Evolutionary conservation across 2,113 vertebrate species (phyloP).

Genomic region (Reinhardtius hippoglossoides): DNA sequence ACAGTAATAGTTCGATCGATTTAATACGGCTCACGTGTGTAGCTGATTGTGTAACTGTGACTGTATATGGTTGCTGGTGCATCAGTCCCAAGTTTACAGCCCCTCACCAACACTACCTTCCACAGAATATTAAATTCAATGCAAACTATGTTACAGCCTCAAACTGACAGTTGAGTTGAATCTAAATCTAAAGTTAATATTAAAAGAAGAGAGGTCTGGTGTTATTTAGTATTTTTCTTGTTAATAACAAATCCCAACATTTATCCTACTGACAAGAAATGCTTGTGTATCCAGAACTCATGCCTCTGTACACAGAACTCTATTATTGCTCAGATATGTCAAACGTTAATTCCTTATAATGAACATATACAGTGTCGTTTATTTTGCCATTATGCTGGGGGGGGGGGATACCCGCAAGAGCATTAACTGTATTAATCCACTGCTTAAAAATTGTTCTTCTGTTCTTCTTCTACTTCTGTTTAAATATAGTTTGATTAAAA

Average conservation of each 20-base stretch:
- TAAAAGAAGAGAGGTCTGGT: too few species aligned
- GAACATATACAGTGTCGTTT: background rate
- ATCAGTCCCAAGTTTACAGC: background rate
- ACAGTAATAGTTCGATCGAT: background rate
- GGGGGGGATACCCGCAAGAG: background rate
- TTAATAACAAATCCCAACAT: too few species aligned
- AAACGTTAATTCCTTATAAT: background rate
- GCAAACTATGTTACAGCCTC: background rate
- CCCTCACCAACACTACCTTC: background rate
- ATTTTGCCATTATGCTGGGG: background rate
- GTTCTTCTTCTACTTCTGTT: background rate
- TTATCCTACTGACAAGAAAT: too few species aligned
- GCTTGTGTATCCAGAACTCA: too few species aligned
- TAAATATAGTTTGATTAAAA: background rate
- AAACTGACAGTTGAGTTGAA: background rate
- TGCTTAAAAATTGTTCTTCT: too few species aligned
- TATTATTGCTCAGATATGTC: too few species aligned
- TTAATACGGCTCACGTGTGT: background rate
- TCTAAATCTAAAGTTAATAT: too few species aligned
- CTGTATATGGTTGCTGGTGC: background rate
- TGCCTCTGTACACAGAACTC: too few species aligned
- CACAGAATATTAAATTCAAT: background rate
- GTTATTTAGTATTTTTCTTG: too few species aligned
- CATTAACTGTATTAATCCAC: background rate
- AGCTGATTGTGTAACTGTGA: slow-evolving; percentile 3